These are phyloP conservation scores for Micoletzkya japonica DNA, from an alignment of 2,888 invertebrate species.

Conservation along the genomic window DNA sequence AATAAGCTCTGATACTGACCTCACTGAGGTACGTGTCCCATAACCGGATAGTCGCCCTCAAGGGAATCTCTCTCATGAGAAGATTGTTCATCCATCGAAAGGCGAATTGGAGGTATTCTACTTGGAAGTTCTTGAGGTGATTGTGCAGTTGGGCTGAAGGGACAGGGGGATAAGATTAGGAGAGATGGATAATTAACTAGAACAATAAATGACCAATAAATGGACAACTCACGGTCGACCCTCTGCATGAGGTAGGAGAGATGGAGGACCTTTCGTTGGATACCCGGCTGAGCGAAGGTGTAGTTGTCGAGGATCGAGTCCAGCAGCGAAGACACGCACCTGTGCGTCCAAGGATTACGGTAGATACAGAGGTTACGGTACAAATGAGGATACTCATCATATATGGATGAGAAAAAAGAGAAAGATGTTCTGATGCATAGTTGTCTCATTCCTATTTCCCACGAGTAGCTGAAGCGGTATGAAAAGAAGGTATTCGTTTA, in stretches of 20 bases:
- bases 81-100: conserved; percentile 99
- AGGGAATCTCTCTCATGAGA: conserved; percentile 91
- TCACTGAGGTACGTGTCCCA: conserved; percentile 91
- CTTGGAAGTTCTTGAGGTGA: conserved; percentile 87
- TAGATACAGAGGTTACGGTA: too few relatives aligned
- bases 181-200: background rate
- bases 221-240: conserved; percentile 77
- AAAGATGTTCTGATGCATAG: too few relatives aligned
- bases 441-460: too few relatives aligned
- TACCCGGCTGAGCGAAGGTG: conserved; percentile 98
- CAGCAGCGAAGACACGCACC: conserved; percentile 75
- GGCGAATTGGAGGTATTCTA: conserved; percentile 97
- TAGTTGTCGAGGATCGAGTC: conserved; percentile 97
- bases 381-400: too few relatives aligned
- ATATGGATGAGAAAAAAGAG: too few relatives aligned
- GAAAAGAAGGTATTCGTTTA: too few relatives aligned
- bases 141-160: conserved; percentile 79
- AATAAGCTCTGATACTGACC: conserved; percentile 67
- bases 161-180: background rate
- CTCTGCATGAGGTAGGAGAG: conserved; percentile 91
- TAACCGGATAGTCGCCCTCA: conserved; percentile 90
- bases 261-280: conserved; percentile 94
- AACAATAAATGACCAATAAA: background rate
- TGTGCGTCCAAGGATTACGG: too few relatives aligned
- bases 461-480: too few relatives aligned